Conservation (phyloP, 2,797 vertebrate species). For the Typhlichthys eigenmanni region DNA sequence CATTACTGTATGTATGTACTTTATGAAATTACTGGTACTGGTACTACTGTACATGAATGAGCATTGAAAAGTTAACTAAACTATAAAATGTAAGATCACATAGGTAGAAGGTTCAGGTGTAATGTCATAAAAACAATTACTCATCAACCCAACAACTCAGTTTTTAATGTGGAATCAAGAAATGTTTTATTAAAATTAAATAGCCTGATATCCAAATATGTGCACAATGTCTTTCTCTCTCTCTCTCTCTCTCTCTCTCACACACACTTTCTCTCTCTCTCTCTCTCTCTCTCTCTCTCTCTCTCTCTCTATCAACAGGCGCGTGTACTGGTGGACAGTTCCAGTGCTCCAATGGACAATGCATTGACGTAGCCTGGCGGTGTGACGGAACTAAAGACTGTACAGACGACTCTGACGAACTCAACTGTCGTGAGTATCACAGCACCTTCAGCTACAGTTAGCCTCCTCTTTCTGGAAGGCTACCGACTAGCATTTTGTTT, state of each 20-base stretch:
- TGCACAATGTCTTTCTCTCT: background rate
- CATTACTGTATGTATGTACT: conserved; percentile 1
- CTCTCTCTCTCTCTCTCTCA: background rate
- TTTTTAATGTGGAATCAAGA: background rate
- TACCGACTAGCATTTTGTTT: no score
- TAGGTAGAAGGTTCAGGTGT: conserved; percentile 44
- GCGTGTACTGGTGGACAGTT: conserved; percentile 65
- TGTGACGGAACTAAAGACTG: conserved; percentile 77
- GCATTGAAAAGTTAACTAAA: conserved; percentile 45
- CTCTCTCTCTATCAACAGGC: conserved; percentile 38
- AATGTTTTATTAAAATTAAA: background rate
- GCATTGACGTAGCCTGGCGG: conserved; percentile 64
- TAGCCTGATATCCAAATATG: background rate
- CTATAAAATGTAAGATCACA: conserved; percentile 55
- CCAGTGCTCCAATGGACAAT: conserved; percentile 70
- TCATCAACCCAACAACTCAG: conserved; percentile 28
- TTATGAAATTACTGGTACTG: conserved; percentile 6
- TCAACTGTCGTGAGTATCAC: conserved; percentile 70
- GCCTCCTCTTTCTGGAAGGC: no score
- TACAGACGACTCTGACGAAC: conserved; percentile 73
- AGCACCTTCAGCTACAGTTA: no score
- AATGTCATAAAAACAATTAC: conserved; percentile 65
- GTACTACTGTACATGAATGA: conserved; percentile 29
- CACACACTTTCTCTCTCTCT: background rate
- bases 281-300: background rate